These are phyloP conservation scores for Galaxea fascicularis DNA, from an alignment of 92 coral and sea anemone genomes.

Conservation along the genomic window DNA sequence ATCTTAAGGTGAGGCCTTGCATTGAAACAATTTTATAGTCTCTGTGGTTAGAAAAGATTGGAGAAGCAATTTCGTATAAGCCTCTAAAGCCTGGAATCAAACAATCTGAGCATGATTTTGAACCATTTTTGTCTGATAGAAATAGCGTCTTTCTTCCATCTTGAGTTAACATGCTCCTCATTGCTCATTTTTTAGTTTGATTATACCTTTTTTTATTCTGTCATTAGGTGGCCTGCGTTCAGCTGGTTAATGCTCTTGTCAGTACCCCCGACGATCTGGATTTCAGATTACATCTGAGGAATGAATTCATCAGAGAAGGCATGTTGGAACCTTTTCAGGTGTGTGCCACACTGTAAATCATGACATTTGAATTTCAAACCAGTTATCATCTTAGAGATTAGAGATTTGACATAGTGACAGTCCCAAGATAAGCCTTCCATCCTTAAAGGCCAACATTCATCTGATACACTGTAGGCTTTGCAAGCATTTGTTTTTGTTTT, in stretches of 20 bases:
- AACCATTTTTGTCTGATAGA: no score
- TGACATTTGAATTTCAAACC: neutral
- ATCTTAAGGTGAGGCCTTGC: slow-evolving; percentile 75
- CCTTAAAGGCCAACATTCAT: no score
- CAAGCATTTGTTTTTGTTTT: no score
- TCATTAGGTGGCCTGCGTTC: slow-evolving; percentile 93
- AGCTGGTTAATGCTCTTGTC: slow-evolving; percentile 93
- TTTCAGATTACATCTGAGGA: slow-evolving; percentile 94
- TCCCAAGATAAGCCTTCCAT: no score
- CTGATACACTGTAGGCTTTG: no score
- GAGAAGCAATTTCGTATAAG: no score
- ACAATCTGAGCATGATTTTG: no score
- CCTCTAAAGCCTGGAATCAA: no score
- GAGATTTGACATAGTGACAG: no score
- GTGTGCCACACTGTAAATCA: neutral
- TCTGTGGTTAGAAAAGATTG: no score
- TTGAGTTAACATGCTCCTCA: neutral
- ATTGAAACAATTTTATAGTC: no score
- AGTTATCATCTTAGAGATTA: neutral
- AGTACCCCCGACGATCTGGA: slow-evolving; percentile 97
- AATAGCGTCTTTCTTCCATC: no score
- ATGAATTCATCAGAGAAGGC: slow-evolving; percentile 97
- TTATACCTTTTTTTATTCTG: neutral
- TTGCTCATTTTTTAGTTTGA: neutral
- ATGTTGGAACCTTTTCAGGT: slow-evolving; percentile 94